Conservation (phyloP, 2,888 invertebrate genomes). For the Hesperia comma region DNA sequence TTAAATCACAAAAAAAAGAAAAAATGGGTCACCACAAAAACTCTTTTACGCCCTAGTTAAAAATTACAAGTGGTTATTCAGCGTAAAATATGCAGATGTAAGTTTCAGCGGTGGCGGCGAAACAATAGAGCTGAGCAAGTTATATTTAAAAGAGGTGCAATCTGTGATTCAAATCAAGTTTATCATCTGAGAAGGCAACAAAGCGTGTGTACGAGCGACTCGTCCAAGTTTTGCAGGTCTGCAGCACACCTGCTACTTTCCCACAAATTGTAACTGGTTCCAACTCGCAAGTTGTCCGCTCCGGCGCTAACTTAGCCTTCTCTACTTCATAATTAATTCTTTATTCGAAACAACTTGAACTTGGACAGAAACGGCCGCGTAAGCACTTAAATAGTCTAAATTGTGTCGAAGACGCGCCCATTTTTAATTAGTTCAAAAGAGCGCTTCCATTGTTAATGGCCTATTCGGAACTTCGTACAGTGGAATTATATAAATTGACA, state of each 20-base stretch:
- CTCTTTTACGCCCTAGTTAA: slow-evolving; percentile 37
- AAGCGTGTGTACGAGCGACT: slow-evolving; percentile 68
- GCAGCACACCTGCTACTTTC: slow-evolving; percentile 78
- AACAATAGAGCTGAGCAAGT: slow-evolving; percentile 37
- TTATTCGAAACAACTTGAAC: slow-evolving; percentile 79
- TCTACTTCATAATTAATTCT: slow-evolving; percentile 82
- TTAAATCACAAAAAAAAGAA: slow-evolving; percentile 33
- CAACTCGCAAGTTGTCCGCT: slow-evolving; percentile 71
- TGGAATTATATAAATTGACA: slow-evolving; percentile 48
- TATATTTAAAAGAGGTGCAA: slow-evolving; percentile 66
- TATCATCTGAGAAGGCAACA: slow-evolving; percentile 79
- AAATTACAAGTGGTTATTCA: slow-evolving; percentile 38
- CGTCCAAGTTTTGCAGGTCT: slow-evolving; percentile 68
- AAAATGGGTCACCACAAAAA: slow-evolving; percentile 37
- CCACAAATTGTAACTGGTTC: slow-evolving; percentile 79
- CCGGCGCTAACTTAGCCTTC: slow-evolving; percentile 68
- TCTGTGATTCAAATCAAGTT: slow-evolving; percentile 82
- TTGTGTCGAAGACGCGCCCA: slow-evolving; percentile 77
- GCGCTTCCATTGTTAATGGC: slow-evolving; percentile 77
- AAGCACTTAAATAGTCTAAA: slow-evolving; percentile 81
- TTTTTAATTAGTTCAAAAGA: slow-evolving; percentile 80
- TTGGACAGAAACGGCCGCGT: slow-evolving; percentile 75
- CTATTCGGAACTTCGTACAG: slow-evolving; percentile 64
- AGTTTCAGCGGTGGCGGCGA: slow-evolving; percentile 28
- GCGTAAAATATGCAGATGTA: slow-evolving; percentile 37